Base-by-base conservation (phyloP, 2,888 invertebrate genomes). In the Gandaritis pyraliata region DNA sequence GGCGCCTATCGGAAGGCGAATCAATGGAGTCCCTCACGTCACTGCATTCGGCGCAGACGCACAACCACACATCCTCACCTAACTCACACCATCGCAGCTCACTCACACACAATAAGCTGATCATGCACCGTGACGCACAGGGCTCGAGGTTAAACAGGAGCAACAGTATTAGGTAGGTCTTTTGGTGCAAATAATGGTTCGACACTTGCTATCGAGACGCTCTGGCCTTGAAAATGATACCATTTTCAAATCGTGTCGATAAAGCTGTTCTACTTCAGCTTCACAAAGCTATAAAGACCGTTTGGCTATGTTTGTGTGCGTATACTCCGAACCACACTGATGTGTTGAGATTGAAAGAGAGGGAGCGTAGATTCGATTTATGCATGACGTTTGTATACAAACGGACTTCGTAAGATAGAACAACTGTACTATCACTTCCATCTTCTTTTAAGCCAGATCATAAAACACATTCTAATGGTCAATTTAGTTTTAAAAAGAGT, bases 101-200 rank as follows among this genome's bases (percentile, higher is more conserved):
- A 86, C 92, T 92, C 81, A 94, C 94, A 74, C 94, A 94, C 83
- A 94, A 92, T 83, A 93, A 93, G 83, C 92, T 93, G 82, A 90
- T 93, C 88, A 83, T 93, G 87, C 93, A 94, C 82, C 93, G 93
- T 63, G 92, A 92, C 79, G 93, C 93, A 75, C 94, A 94, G 79
- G 88, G 86, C 77, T 93, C 94, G 69, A 93, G 97, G 80, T 93
- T 97, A 73, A 97, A 97, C 89, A 93, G 97, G 83, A 97, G 97
- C 93, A 98, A 97, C 92, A 97, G 97, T 83, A 97, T 97, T 89
- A 97, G 97, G 97, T 97, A 90, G 92, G 93, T 89, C 72, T 57
- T 61, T 65, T 55, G 13, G 29, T 56, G 41, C 1, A 30, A 30
- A 6, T 11, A 11, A 16, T 33, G 36, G 16, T 50, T 49, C 13